Conservation (phyloP, 1,140 invertebrate genomes). For the Pseudoatta argentina region DNA sequence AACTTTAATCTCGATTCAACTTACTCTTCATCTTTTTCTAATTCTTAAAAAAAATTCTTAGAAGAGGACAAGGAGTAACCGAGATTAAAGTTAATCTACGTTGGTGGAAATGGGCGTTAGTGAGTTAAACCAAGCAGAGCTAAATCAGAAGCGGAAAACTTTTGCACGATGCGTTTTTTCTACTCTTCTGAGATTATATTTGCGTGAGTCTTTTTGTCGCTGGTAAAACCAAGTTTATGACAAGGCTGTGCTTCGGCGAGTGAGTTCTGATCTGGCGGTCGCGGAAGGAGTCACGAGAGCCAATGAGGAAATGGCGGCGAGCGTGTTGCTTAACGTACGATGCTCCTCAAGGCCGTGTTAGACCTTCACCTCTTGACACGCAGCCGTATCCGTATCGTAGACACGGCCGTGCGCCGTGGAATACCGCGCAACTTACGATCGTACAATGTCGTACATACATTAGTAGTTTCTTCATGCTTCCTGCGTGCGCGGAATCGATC, state of each 20-base stretch:
- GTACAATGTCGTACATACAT: slow-evolving; percentile 63
- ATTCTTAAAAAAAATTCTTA: too few species aligned
- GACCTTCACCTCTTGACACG: slow-evolving; percentile 83
- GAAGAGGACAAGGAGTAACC: too few species aligned
- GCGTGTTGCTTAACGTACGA: slow-evolving; percentile 71
- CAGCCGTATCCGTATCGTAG: slow-evolving; percentile 75
- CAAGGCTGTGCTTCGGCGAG: slow-evolving; percentile 10
- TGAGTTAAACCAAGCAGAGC: not conserved
- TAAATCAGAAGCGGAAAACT: not conserved
- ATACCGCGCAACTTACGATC: slow-evolving; percentile 58
- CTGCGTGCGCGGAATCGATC: slow-evolving; percentile 42
- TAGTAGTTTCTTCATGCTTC: slow-evolving; percentile 50
- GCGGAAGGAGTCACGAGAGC: slow-evolving; percentile 67
- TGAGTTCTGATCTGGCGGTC: slow-evolving; percentile 56
- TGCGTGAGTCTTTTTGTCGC: slow-evolving; percentile 26
- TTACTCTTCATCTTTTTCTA: too few species aligned
- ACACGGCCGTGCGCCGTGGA: slow-evolving; percentile 71
- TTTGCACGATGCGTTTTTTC: not conserved
- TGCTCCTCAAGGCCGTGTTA: slow-evolving; percentile 80
- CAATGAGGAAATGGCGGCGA: slow-evolving; percentile 69
- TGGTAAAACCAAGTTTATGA: slow-evolving; percentile 32
- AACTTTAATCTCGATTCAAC: too few species aligned
- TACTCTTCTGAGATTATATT: slow-evolving; percentile 5
- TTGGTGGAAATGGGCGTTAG: not conserved
- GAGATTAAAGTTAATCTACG: too few species aligned